Percentiles rank a stretch among this genome's conserved stretches.
phyloP scores from a whole-genome alignment of 2,113 vertebrate genomes.

The Bothrops jararaca region DNA sequence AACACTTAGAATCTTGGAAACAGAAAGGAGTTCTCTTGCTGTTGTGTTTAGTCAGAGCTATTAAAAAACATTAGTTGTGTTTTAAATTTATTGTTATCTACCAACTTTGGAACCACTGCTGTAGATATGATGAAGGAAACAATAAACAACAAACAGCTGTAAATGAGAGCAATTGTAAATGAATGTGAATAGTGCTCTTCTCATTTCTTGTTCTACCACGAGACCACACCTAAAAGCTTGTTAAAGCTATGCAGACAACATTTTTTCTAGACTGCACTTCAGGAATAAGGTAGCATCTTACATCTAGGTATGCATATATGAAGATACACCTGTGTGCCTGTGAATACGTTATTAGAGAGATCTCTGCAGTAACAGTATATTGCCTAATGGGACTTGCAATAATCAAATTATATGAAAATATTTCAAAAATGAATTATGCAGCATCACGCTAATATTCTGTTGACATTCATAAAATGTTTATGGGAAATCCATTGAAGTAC shows the following conservation, averaged over 20 bases:
- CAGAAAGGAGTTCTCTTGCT: background rate
- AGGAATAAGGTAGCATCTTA: background rate
- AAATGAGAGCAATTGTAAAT: background rate
- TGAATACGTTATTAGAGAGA: background rate
- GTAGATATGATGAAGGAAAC: slow-evolving; percentile 35
- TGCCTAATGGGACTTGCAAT: background rate
- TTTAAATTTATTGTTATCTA: background rate
- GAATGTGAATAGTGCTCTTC: background rate
- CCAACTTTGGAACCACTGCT: rapidly evolving
- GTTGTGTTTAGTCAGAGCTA: slow-evolving; percentile 10
- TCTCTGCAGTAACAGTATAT: background rate
- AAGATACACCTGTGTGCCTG: background rate
- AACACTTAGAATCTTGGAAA: slow-evolving; percentile 6
- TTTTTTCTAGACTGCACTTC: background rate
- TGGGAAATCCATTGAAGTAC: background rate
- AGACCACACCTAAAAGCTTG: background rate
- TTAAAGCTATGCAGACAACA: background rate
- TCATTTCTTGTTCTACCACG: background rate
- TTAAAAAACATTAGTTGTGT: background rate
- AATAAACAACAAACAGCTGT: slow-evolving; percentile 15
- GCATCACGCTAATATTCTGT: background rate
- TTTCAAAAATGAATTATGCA: background rate
- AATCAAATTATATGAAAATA: background rate
- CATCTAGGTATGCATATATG: background rate
- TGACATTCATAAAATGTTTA: background rate